Evolutionary conservation across 2,888 invertebrate species (phyloP), one percentile per base, ranked within the genome.

Genomic region (Neoitamus cyanurus): DNA sequence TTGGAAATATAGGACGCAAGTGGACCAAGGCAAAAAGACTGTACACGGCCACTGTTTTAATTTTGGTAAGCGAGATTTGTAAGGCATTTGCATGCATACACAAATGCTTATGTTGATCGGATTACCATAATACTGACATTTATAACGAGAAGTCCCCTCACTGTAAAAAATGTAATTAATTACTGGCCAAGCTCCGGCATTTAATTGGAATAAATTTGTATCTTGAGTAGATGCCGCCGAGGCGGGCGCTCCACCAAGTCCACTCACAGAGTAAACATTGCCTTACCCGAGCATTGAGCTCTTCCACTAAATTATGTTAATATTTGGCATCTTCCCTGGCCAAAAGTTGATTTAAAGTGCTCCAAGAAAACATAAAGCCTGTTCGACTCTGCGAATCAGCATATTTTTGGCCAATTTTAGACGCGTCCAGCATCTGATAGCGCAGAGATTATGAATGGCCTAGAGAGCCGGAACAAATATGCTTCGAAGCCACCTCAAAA

Each of bases 121-220:
- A 78, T 78, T 78, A 78, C 78, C 78, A 78, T 78, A 78, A 78
- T 78, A 48, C 30, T 78, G 78, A 58, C 78, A 78, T 78, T 78
- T 48, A 78, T 78, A 78, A 48, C 78, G 48, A 58, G 28, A 15
- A 78, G 6, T 48, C 58, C 15, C 5, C 78, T 78, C 9, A 15
- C 48, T 48, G 78, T 31, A 78, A 78, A 78, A 58, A 78, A 78
- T n/a, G 28, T 78, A 78, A 78, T 78, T 78, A 78, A 78, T 78
- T 20, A 48, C 48, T 78, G 78, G 31, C 58, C 78, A 78, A 73
- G 31, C 78, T 78, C 34, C 28, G 37, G 77, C 46, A 46, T 48
- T 78, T 48, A 78, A 78, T 78, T 15, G 30, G 78, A 78, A 78
- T 78, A 78, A 78, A 78, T 78, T 78, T 78, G 78, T 78, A 78